Base-by-base conservation (phyloP, 2,797 vertebrate genomes). In the Aldrovandia affinis region DNA sequence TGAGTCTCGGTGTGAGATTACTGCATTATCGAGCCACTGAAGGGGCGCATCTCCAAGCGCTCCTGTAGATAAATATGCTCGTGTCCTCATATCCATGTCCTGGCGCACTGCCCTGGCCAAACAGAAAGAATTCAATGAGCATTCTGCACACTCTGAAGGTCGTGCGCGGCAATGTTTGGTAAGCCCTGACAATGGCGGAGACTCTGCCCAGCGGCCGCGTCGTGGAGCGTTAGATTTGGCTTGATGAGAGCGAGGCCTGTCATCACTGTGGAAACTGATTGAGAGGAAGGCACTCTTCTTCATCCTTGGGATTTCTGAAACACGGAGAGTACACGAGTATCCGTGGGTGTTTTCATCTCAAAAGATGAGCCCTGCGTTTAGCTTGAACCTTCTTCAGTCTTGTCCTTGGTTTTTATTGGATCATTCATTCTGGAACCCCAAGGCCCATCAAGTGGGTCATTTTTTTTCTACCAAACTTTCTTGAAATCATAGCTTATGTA, bases 11-110 rank as follows among this genome's bases (percentile, higher is more conserved):
- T 25, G 39, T 39, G 33, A 39, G 39, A 36, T 70, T 33, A 9
- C 33, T 20, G 14, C 36, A n/a, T 80, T 36, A 39, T 59, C 36
- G 50, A 55, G 54, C 50, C 6, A 30, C 78, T 57, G 78, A 55
- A 55, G 50, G 52, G 33, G 50, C 54, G 1, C 50, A 28, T 57
- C 52, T 30, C 15, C 33, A 7, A 15, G 77, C 15, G 77, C 77
- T 30, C 77, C 50, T 80, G 78, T 28, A 36, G 78, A 80, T 55
- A 36, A 36, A 57, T 80, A 57, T 18, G 47, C 78, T 65, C 78
- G 15, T 79, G n/a, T 79, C 78, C 28, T 20, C 50, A 30, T 80
- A 36, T 80, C 78, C n/a, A 10, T 20, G 18, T 7, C 6, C 78
- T 57, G 78, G 78, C 50, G 14, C 2, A 14, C 52, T 52, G 28